Percentiles rank a stretch among this genome's conserved stretches.
Conservation (phyloP, 2,888 invertebrate species). For the Seira musarum region DNA sequence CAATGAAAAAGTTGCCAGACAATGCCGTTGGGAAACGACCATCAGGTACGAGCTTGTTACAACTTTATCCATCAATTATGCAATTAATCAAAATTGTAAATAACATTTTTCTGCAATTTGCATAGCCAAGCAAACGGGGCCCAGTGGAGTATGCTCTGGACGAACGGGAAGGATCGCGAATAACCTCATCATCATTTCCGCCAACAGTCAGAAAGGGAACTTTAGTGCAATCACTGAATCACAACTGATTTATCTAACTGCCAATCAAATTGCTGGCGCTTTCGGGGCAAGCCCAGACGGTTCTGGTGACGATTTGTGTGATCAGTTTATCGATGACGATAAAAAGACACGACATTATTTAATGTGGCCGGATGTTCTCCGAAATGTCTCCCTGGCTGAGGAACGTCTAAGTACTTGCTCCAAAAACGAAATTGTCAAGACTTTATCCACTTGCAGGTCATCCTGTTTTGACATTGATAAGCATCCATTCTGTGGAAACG, state of each 20-base stretch:
- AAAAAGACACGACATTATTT: conserved; percentile 56
- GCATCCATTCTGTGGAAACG: conserved; percentile 69
- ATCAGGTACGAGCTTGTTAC: background rate
- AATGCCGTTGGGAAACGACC: conserved; percentile 47
- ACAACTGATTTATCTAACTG: conserved; percentile 61
- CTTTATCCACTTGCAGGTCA: conserved; percentile 62
- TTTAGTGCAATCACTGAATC: conserved; percentile 50
- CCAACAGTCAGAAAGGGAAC: conserved; percentile 55
- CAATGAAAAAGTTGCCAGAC: conserved; percentile 66
- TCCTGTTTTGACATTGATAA: conserved; percentile 66
- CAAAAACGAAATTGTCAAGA: conserved; percentile 46
- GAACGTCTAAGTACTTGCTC: conserved; percentile 64
- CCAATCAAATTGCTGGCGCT: conserved; percentile 61
- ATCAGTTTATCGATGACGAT: conserved; percentile 59
- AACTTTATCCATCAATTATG: too few species aligned
- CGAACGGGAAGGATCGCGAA: conserved; percentile 48
- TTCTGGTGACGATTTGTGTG: conserved; percentile 60
- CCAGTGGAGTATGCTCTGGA: conserved; percentile 60
- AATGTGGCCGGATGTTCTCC: conserved; percentile 66
- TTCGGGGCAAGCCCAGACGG: conserved; percentile 64
- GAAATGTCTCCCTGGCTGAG: conserved; percentile 60
- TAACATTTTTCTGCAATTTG: background rate
- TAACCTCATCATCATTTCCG: conserved; percentile 67
- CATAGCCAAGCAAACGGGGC: background rate
- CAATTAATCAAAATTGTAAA: background rate